Conservation (phyloP, 1,140 invertebrate species). For the Sycobia sp. region DNA sequence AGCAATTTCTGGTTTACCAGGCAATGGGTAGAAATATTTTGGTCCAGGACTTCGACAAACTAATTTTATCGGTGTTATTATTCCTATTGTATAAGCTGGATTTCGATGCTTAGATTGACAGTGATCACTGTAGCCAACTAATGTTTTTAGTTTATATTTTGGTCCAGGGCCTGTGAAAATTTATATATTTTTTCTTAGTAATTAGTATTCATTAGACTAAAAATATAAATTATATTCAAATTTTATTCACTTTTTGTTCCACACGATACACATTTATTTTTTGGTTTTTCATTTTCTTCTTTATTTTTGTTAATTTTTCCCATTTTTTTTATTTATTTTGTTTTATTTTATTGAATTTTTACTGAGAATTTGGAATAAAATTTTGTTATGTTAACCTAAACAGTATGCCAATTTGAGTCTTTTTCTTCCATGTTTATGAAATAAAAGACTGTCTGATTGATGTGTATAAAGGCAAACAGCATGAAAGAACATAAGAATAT, state of each 20-base stretch:
- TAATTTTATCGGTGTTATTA: background rate
- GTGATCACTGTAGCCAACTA: conserved; percentile 49
- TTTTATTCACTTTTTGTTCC: conserved; percentile 20
- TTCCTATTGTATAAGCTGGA: conserved; percentile 51
- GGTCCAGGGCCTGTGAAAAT: conserved; percentile 51
- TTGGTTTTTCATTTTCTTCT: background rate
- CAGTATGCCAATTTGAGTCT: background rate
- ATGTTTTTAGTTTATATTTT: conserved; percentile 47
- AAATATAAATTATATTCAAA: too few species aligned
- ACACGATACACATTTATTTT: conserved; percentile 6
- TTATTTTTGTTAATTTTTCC: background rate
- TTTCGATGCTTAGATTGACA: conserved; percentile 47
- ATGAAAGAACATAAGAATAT: background rate
- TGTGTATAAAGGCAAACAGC: too few species aligned
- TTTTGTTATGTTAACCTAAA: conserved; percentile 23
- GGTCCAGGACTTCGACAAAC: conserved; percentile 48
- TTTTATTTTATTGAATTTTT: conserved; percentile 13
- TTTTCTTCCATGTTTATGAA: background rate
- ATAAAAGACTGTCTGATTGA: conserved; percentile 1
- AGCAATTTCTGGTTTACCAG: conserved; percentile 36
- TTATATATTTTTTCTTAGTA: background rate
- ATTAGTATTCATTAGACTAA: too few species aligned
- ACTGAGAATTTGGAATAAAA: conserved; percentile 14
- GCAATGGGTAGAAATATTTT: conserved; percentile 38
- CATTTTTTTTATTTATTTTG: conserved; percentile 13